Evolutionary conservation across 2,888 invertebrate genomes (phyloP), one percentile per base, ranked within the genome.

Genomic region (Zhuqinia jingwanae): DNA sequence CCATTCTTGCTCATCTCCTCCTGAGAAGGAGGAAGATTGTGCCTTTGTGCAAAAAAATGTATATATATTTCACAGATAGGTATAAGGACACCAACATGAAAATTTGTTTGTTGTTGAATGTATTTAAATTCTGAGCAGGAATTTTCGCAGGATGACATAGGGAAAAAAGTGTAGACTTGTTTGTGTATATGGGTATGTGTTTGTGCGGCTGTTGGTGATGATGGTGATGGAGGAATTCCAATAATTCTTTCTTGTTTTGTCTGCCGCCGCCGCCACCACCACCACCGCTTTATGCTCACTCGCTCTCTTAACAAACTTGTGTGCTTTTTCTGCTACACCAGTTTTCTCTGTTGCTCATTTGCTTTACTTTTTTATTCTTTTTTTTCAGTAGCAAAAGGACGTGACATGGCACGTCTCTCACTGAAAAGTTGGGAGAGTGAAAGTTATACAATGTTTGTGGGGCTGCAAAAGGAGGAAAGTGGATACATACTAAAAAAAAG

Each of bases 181-280:
- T 11, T 5, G n/a, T 58, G 22, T 1, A 56, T 56, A 58, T 8
- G 36, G 36, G 36, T 58, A 13, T 58, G 58, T 58, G 58, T 22
- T 3, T 58, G 25, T 58, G 58, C 58, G 58, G 22, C 58, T 58
- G 58, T 22, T 58, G 58, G 58, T 22, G 58, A 58, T 58, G 58
- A 58, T 58, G 58, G 11, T 20, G 58, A 58, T 58, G n/a, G 25
- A 58, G 22, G 58, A 58, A 58, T 58, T 58, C 58, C 58, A 58
- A 22, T 58, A 58, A 58, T 58, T 58, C 58, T 58, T 25, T 58
- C 20, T 25, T 25, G 15, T 22, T 58, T 17, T 58, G 15, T 58
- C n/a, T 11, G 3, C n/a, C 58, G 20, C 25, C 22, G 6, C 22
- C 25, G 8, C 36, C 36, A 8, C 8, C 36, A 8, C 13, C 25